These are phyloP conservation scores for Thecocarcelia acutangulata DNA, from an alignment of 2,888 invertebrate species.

Conservation along the genomic window DNA sequence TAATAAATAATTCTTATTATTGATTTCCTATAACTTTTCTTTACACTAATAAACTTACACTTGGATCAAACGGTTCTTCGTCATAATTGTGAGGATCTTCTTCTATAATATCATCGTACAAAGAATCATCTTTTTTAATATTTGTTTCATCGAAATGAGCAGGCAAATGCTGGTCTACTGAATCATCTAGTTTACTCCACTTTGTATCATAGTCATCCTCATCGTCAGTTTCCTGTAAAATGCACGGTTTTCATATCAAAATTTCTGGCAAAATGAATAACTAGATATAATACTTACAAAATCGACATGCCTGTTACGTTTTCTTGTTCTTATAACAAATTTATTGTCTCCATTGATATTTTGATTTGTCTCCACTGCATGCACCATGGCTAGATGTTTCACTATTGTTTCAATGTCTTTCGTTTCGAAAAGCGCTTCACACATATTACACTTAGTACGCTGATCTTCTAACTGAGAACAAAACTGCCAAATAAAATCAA, in stretches of 20 bases:
- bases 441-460: conserved; percentile 74
- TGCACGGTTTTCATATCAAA: too few relatives aligned
- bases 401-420: conserved; percentile 69
- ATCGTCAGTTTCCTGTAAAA: conserved; percentile 64
- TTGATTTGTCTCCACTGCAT: conserved; percentile 67
- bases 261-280: too few relatives aligned
- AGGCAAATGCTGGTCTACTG: conserved; percentile 51
- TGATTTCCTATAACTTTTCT: not conserved
- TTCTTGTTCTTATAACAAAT: conserved; percentile 49
- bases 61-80: conserved; percentile 71
- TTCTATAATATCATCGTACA: conserved; percentile 72
- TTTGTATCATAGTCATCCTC: conserved; percentile 65
- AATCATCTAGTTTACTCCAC: conserved; percentile 68
- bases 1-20: not conserved
- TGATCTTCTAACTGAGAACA: conserved; percentile 66
- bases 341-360: conserved; percentile 16
- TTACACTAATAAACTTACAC: conserved; percentile 53
- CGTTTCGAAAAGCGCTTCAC: conserved; percentile 71
- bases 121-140: conserved; percentile 70
- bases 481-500: conserved; percentile 70
- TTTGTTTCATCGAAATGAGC: conserved; percentile 61
- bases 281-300: conserved; percentile 58
- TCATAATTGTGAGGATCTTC: conserved; percentile 69
- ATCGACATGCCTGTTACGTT: conserved; percentile 65
- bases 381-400: conserved; percentile 71